A percentile compares a stretch with the other conserved stretches of the same genome.
Evolutionary conservation across 2,888 invertebrate species (phyloP).

Genomic region (Anoplius nigerrimus): DNA sequence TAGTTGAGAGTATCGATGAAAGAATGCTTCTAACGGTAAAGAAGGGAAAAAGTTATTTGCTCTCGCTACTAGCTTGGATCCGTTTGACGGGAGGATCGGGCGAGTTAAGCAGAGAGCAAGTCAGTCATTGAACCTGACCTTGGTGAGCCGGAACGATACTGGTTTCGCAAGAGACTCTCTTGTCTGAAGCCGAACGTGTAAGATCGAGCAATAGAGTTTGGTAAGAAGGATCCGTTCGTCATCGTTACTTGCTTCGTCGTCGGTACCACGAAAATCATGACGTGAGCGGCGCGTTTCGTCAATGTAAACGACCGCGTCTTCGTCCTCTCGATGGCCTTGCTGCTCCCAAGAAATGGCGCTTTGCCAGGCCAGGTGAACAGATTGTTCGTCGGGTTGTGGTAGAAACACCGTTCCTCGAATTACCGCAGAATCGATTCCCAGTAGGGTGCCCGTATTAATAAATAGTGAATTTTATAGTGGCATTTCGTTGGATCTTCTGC

Average conservation of each 20-base stretch:
- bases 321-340: not conserved
- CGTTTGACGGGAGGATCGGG: not conserved
- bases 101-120: not conserved
- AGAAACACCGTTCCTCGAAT: not conserved
- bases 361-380: too few relatives aligned
- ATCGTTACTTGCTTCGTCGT: too few relatives aligned
- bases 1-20: too few relatives aligned
- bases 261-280: too few relatives aligned
- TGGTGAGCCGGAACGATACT: conserved; percentile 44
- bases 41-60: too few relatives aligned
- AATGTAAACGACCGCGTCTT: conserved; percentile 19
- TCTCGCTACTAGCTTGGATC: not conserved
- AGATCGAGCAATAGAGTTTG: too few relatives aligned
- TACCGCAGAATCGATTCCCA: conserved; percentile 3
- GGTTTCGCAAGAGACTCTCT: conserved; percentile 24
- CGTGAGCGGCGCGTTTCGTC: not conserved
- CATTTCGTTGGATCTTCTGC: too few relatives aligned
- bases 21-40: too few relatives aligned
- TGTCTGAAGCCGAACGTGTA: too few relatives aligned
- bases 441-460: not conserved
- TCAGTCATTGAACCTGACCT: conserved; percentile 63
- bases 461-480: not conserved
- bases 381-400: too few relatives aligned
- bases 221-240: too few relatives aligned
- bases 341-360: not conserved